Base-by-base conservation (phyloP, 1,140 invertebrate genomes). In the Calosoma granatense region DNA sequence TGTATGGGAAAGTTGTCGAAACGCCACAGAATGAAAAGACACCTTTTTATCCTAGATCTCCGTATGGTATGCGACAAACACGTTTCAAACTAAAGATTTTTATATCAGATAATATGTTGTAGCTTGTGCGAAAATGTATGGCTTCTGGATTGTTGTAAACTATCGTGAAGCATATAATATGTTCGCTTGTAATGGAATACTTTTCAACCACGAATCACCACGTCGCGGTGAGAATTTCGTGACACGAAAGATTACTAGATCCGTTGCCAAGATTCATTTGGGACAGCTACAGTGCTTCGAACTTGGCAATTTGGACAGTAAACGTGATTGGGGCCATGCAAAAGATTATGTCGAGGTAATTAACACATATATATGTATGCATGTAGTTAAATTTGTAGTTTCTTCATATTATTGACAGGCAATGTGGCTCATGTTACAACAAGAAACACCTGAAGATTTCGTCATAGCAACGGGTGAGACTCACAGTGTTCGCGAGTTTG, bases 361-460 rank as follows among this genome's bases (percentile, higher is more conserved):
- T 51, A 47, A 57, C 51, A 22, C 26, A 22, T 11, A 41, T 36
- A 6, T 12, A 20, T 20, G 4, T 20, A 22, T 53, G 19, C 14
- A 22, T 20, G 9, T 20, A 51, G 4, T 53, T 2, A 53, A 55
- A 30, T 56, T 41, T 53, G 12, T 23, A 54, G 11, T 30, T 55
- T 36, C 47, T 58, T 20, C n/a, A 43, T 54, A 43, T 22, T 62
- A 41, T 66, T 70, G 75, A 3, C 67, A 95, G 88, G 97, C 95
- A 11, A 99, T 99, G 97, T 99, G 96, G 96, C 72, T 96, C 67
- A 99, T 99, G 92, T 76, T 99, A n/a, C 97, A 99, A 72, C 87
- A 92, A 70, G 82, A 94, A 0, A 73, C 76, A 43, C 90, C 97
- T 0, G 90, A 98, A 52, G 96, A 99, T 76, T 99, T 89, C 79